These are phyloP conservation scores for Raja brachyura DNA, from an alignment of 2,113 vertebrate genomes.

Conservation along the genomic window DNA sequence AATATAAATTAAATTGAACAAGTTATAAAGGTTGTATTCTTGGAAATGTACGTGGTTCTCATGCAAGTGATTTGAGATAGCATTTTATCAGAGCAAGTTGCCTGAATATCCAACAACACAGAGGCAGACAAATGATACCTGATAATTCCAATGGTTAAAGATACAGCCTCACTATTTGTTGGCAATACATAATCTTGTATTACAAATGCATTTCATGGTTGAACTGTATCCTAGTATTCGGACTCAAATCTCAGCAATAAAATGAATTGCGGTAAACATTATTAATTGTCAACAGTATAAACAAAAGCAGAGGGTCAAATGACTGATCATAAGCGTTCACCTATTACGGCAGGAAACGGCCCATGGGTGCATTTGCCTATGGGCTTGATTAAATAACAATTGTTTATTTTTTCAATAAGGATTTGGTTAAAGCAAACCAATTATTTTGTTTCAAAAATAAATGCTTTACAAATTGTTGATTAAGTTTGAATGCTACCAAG, in stretches of 20 bases:
- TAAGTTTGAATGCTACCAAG: neutral
- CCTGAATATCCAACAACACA: neutral
- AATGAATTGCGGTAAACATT: neutral
- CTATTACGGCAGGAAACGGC: neutral
- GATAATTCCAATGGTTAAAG: slow-evolving; percentile 8
- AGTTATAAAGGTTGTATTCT: neutral
- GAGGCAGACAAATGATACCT: neutral
- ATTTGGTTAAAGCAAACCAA: neutral
- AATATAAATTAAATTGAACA: neutral
- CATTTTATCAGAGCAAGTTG: no score
- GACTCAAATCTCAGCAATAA: neutral
- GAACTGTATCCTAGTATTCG: neutral
- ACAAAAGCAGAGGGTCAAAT: neutral
- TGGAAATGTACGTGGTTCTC: neutral
- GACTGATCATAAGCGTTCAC: neutral
- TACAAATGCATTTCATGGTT: neutral
- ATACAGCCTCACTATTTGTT: neutral
- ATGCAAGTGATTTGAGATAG: neutral
- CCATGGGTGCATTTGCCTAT: neutral
- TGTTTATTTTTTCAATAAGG: neutral
- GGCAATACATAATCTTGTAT: neutral
- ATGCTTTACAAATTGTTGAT: neutral
- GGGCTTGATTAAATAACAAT: slow-evolving; percentile 18
- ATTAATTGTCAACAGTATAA: neutral
- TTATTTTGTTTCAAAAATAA: neutral